Conservation (phyloP, 2,888 invertebrate genomes). For the Drosophila meridiana region DNA sequence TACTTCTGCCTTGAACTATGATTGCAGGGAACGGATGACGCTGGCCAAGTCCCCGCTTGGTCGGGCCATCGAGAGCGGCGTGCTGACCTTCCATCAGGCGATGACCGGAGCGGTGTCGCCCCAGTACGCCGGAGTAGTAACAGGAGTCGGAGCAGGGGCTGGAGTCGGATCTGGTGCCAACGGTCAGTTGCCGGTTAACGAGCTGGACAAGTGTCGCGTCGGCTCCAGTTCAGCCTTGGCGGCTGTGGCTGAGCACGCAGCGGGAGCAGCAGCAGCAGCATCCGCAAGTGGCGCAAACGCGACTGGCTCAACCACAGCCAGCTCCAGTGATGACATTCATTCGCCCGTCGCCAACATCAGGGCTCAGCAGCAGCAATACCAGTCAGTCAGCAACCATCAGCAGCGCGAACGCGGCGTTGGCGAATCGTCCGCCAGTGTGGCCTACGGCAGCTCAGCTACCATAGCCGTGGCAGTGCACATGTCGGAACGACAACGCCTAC, state of each 20-base stretch:
- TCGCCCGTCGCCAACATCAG: not conserved
- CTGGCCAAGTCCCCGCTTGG: conserved; percentile 77
- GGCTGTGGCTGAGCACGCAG: conserved; percentile 66
- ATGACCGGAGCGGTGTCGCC: conserved; percentile 84
- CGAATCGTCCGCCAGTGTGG: conserved; percentile 38
- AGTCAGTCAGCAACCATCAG: conserved; percentile 10
- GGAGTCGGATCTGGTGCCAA: not conserved
- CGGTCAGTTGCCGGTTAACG: not conserved
- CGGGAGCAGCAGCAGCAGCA: conserved; percentile 44
- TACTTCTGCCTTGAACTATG: not conserved
- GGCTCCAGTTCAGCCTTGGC: conserved; percentile 56
- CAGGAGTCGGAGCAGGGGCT: not conserved
- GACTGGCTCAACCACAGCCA: conserved; percentile 49
- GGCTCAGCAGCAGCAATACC: conserved; percentile 11
- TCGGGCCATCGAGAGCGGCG: conserved; percentile 70
- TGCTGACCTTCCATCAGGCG: conserved; percentile 84
- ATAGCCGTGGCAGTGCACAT: conserved; percentile 65
- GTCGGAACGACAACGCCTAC: conserved; percentile 80
- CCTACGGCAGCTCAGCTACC: conserved; percentile 70
- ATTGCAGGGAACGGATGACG: conserved; percentile 80
- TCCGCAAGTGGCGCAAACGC: conserved; percentile 44
- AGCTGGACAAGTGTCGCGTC: conserved; percentile 21
- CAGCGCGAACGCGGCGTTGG: conserved; percentile 55
- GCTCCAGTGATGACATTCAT: conserved; percentile 39
- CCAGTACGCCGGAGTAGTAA: conserved; percentile 62